Evolutionary conservation across 2,113 vertebrate genomes (phyloP), one percentile per base, ranked within the genome.

Genomic region (Pogonocichla stellata): DNA sequence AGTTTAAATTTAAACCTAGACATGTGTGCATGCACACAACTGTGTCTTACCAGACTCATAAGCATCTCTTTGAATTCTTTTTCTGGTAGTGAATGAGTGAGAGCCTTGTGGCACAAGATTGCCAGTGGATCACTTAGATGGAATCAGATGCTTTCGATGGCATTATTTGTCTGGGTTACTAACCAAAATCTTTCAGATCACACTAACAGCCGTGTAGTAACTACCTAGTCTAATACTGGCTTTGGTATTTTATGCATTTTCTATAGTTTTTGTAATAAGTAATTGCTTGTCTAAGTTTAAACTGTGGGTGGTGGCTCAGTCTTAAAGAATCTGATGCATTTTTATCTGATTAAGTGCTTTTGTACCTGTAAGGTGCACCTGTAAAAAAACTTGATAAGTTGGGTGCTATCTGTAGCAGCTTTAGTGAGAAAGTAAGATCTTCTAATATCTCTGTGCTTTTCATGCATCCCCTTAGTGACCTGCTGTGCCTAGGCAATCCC

Each of bases 341-440:
- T 91, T 66, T 78, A 33, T 57, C 40, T 72, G 19, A 34, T 67
- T 42, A 18, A 56, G 25, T 87, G 69, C 13, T 51, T 79, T 87
- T 73, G 26, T 75, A 14, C n/a, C 28, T 54, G 8, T 91, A 62
- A 70, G 42, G 61, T 83, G 42, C n/a, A 67, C 60, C 65, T 70
- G 15, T 91, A 50, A 57, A n/a, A 38, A 64, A 48, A 20, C 42
- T 57, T 53, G 36, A 0, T 86, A 58, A 69, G 8, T 43, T 69
- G 57, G 40, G 42, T 82, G 54, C 74, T 67, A 5, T 92, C 66
- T 53, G 58, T 88, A 92, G 81, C 92, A 93, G 92, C 90, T 94
- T 75, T 80, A 62, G 71, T 88, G 67, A 90, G 95, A 92, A 92
- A 80, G 66, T 61, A 50, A 88, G 65, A 77, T 94, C 79, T 92